These are phyloP conservation scores for Rhopilema esculentum DNA, from an alignment of 30 jellyfish, hydroid and myxozoan genomes.

Conservation along the genomic window DNA sequence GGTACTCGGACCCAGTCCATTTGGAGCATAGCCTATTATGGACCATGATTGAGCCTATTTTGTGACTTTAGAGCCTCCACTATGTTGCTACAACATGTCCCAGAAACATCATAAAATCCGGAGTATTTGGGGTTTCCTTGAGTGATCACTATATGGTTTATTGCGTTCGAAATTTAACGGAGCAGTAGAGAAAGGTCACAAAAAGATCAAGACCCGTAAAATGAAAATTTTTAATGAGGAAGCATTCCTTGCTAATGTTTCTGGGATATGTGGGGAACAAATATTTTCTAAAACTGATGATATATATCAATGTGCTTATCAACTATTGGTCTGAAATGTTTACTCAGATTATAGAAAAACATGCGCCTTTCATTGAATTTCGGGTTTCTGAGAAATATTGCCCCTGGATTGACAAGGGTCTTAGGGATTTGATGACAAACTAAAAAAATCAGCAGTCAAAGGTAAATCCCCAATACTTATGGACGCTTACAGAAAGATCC, in stretches of 20 bases:
- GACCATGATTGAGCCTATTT: too few species aligned
- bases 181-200: constrained; percentile 29
- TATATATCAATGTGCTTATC: constrained; percentile 2
- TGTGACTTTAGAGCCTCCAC: too few species aligned
- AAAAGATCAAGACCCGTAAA: constrained; percentile 12
- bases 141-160: constrained; percentile 42
- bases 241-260: too few species aligned
- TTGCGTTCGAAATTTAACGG: constrained; percentile 37
- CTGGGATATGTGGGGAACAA: constrained; percentile 46
- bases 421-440: not conserved
- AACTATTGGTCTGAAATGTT: constrained; percentile 12
- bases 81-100: constrained; percentile 41
- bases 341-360: constrained; percentile 5
- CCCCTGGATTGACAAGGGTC: too few species aligned
- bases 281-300: constrained; percentile 6
- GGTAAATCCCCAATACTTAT: too few species aligned
- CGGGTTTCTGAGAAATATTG: constrained; percentile 52
- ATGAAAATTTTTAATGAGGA: constrained; percentile 11
- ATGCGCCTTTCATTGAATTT: constrained; percentile 26
- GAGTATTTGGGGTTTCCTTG: constrained; percentile 26
- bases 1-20: too few species aligned
- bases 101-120: constrained; percentile 19
- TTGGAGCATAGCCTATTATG: too few species aligned
- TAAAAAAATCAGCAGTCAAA: too few species aligned
- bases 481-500: too few species aligned